These are phyloP conservation scores for Daubentonia madagascariensis DNA, from an alignment of 2,113 vertebrate species.

Conservation along the genomic window DNA sequence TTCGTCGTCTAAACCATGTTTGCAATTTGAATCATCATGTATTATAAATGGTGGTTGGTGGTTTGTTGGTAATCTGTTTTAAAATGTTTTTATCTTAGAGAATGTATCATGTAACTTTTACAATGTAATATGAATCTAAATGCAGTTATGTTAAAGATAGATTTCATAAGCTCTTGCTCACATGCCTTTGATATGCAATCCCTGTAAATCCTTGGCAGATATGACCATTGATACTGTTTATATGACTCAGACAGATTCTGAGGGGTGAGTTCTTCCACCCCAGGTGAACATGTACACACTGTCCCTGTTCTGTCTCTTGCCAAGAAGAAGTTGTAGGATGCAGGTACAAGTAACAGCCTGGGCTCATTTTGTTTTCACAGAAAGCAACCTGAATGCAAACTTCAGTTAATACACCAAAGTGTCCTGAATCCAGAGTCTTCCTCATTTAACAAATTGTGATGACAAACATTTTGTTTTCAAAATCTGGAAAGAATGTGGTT, in stretches of 20 bases:
- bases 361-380: not conserved
- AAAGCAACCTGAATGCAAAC: not conserved
- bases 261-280: fast-evolving
- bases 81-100: not conserved
- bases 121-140: not conserved
- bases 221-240: too few species aligned
- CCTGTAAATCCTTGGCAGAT: not conserved
- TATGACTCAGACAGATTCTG: not conserved
- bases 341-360: not conserved
- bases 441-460: not conserved
- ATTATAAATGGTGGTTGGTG: not conserved
- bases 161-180: not conserved
- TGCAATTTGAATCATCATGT: not conserved
- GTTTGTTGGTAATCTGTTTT: not conserved
- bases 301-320: not conserved
- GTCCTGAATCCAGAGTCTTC: not conserved
- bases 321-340: not conserved
- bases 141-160: not conserved
- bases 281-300: fast-evolving
- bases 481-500: not conserved
- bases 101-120: not conserved
- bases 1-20: not conserved
- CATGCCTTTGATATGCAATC: not conserved
- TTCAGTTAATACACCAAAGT: not conserved
- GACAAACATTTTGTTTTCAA: not conserved